A percentile compares a stretch with the other conserved stretches of the same genome.
Conservation (phyloP, 2,888 invertebrate genomes). For the Abrostola triplasia region DNA sequence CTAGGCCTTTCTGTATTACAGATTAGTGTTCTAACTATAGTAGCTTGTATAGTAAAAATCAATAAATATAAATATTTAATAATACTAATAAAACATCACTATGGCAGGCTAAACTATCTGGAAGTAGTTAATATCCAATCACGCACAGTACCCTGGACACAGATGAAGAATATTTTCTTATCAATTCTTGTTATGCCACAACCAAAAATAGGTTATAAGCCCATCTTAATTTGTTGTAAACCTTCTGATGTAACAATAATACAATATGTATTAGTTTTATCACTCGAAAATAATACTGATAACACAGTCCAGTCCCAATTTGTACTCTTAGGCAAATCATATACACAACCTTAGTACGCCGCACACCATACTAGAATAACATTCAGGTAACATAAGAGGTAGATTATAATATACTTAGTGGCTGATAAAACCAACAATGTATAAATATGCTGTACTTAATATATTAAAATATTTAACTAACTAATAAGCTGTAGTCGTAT, state of each 20-base stretch:
- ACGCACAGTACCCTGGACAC: too few species aligned
- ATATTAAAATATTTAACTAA: not conserved
- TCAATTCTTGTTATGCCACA: too few species aligned
- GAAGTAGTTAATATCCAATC: too few species aligned
- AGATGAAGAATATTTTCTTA: too few species aligned
- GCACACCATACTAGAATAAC: conserved; percentile 22
- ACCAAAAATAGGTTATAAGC: too few species aligned
- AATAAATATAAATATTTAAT: too few species aligned
- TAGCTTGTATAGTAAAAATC: too few species aligned
- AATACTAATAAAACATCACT: too few species aligned
- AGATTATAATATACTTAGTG: conserved; percentile 50
- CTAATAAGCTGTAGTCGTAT: not conserved
- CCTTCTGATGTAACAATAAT: conserved; percentile 8
- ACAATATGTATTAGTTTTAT: too few species aligned
- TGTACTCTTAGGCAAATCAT: conserved; percentile 46
- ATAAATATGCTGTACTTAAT: not conserved
- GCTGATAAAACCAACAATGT: not conserved
- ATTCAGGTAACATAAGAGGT: conserved; percentile 69
- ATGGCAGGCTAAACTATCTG: too few species aligned
- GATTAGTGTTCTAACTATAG: too few species aligned
- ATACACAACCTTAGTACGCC: conserved; percentile 47
- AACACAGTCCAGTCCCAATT: conserved; percentile 32
- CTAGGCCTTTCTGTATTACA: too few species aligned
- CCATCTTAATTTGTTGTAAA: not conserved
- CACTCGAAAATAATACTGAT: conserved; percentile 43